Conservation (phyloP, 2,888 invertebrate genomes). For the Dolomedes plantarius region DNA sequence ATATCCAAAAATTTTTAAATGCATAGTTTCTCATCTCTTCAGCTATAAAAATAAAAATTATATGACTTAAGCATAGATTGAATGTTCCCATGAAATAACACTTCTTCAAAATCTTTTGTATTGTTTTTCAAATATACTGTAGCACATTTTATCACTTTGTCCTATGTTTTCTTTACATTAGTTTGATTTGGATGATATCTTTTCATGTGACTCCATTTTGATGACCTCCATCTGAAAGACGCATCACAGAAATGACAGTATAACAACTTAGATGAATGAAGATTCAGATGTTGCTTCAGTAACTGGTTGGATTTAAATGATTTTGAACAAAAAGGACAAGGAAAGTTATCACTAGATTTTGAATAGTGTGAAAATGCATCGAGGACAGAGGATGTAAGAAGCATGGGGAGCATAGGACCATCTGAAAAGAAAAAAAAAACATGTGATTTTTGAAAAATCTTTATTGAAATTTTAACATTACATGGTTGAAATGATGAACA, state of each 20-base stretch:
- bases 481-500: too few relatives aligned
- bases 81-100: neutral
- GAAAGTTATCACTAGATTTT: conserved; percentile 15
- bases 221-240: conserved; percentile 60
- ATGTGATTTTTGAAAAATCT: neutral
- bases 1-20: too few relatives aligned
- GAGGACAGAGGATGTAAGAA: neutral
- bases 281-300: conserved; percentile 56
- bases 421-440: conserved; percentile 34
- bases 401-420: neutral
- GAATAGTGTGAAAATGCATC: neutral
- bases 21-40: neutral
- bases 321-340: conserved; percentile 41
- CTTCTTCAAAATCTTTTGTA: neutral
- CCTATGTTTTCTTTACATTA: neutral
- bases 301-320: conserved; percentile 46
- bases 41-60: neutral
- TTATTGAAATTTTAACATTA: neutral
- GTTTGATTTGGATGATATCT: conserved; percentile 27
- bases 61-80: neutral
- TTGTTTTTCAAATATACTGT: neutral
- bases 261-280: conserved; percentile 44
- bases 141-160: neutral
- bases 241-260: conserved; percentile 48
- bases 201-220: conserved; percentile 49